These are phyloP conservation scores for Conomelus anceps DNA, from an alignment of 2,888 invertebrate species.

Conservation along the genomic window DNA sequence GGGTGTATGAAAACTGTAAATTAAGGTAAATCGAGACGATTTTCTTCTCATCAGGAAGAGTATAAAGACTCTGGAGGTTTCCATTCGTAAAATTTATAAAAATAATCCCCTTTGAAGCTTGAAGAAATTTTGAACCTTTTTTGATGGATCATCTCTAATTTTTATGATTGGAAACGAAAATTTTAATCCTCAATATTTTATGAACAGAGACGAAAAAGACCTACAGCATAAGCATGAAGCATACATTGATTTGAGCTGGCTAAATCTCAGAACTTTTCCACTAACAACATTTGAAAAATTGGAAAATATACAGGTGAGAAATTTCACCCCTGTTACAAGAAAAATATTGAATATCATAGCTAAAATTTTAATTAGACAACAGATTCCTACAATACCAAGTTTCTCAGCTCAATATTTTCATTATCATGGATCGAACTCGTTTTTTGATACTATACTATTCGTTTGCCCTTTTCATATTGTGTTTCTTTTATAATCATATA, in stretches of 20 bases:
- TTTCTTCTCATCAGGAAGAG: too few relatives aligned
- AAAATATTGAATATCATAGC: too few relatives aligned
- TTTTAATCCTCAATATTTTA: too few relatives aligned
- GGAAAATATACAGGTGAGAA: neutral
- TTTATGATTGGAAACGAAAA: too few relatives aligned
- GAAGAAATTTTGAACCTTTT: too few relatives aligned
- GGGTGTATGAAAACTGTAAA: too few relatives aligned
- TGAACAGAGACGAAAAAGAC: neutral
- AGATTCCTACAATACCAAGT: neutral
- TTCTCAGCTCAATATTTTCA: neutral
- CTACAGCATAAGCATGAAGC: neutral
- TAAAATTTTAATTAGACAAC: neutral
- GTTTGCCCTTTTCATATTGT: neutral
- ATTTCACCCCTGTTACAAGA: neutral
- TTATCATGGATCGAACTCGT: neutral
- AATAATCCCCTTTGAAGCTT: too few relatives aligned
- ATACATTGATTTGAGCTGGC: neutral
- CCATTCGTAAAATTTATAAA: too few relatives aligned
- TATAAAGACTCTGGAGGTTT: too few relatives aligned
- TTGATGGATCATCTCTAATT: too few relatives aligned
- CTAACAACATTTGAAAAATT: neutral
- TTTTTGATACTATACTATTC: neutral
- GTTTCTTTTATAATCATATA: neutral
- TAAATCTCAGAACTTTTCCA: neutral
- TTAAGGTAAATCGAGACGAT: too few relatives aligned